phyloP scores from a whole-genome alignment of 2,888 invertebrate genomes.

The Zeuzera pyrina region DNA sequence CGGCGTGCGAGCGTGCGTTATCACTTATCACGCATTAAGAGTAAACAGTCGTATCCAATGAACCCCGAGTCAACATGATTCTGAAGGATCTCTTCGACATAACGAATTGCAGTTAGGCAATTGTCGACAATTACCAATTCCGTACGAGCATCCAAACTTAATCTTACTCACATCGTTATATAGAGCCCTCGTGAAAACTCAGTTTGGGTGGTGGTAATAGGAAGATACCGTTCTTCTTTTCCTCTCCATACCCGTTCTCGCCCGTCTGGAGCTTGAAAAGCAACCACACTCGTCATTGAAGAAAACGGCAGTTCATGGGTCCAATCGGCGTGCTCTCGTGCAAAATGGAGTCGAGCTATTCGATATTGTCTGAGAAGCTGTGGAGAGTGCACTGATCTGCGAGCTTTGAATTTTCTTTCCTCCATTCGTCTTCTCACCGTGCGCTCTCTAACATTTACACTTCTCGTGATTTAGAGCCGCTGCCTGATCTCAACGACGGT shows the following conservation, averaged over 20 bases:
- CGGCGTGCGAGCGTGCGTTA: not conserved
- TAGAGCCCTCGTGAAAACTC: too few relatives aligned
- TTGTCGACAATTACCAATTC: too few relatives aligned
- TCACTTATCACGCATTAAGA: too few relatives aligned
- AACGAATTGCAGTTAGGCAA: too few relatives aligned
- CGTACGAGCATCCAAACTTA: too few relatives aligned
- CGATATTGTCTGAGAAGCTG: constrained; percentile 1
- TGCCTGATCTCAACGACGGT: constrained; percentile 1
- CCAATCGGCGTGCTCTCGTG: constrained; percentile 12
- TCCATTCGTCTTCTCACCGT: constrained; percentile 14
- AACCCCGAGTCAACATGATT: not conserved
- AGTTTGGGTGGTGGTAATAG: constrained; percentile 3
- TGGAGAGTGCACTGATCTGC: constrained; percentile 9
- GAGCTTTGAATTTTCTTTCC: constrained; percentile 9
- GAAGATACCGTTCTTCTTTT: constrained; percentile 7
- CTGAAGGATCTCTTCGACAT: not conserved
- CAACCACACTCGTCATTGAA: not conserved
- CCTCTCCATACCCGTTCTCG: constrained; percentile 10
- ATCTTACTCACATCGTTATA: too few relatives aligned
- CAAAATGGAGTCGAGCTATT: constrained; percentile 4
- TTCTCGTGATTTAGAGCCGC: constrained; percentile 8
- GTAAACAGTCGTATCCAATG: not conserved
- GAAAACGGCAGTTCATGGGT: constrained; percentile 10
- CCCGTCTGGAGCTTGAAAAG: constrained; percentile 5
- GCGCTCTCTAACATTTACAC: constrained; percentile 10